Conservation (phyloP, 2,113 vertebrate genomes). For the Sceloporus tristichus region DNA sequence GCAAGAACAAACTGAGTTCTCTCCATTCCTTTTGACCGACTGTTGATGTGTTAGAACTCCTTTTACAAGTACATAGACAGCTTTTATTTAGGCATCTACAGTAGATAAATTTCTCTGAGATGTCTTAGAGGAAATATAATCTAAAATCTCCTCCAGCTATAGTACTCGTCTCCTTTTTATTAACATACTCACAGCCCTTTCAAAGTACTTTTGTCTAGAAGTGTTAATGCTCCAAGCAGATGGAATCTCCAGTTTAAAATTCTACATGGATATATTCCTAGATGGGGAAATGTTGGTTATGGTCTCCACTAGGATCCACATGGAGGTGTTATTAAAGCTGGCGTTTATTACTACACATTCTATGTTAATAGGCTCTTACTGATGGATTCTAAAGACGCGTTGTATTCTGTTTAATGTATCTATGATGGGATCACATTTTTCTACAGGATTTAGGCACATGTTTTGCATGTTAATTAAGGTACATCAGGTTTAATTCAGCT, state of each 20-base stretch:
- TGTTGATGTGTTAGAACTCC: conserved; percentile 3
- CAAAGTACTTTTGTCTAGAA: conserved; percentile 43
- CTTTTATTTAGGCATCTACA: conserved; percentile 47
- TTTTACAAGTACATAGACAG: neutral
- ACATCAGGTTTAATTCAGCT: conserved; percentile 17
- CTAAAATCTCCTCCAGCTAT: conserved; percentile 43
- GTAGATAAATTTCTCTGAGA: conserved; percentile 40
- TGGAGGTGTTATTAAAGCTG: conserved; percentile 34
- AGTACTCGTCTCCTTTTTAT: conserved; percentile 34
- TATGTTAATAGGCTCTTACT: conserved; percentile 56
- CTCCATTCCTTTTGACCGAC: conserved; percentile 18
- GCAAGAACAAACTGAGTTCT: conserved; percentile 9
- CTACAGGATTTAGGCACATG: conserved; percentile 24
- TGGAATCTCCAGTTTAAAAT: conserved; percentile 53
- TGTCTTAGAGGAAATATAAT: conserved; percentile 44
- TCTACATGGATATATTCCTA: conserved; percentile 44
- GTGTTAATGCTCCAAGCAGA: conserved; percentile 54
- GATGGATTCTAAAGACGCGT: conserved; percentile 31
- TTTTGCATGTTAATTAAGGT: neutral
- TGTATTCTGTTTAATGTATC: conserved; percentile 17
- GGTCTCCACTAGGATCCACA: conserved; percentile 28
- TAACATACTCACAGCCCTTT: conserved; percentile 42
- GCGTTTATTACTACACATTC: conserved; percentile 37
- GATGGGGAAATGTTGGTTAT: conserved; percentile 37
- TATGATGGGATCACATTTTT: conserved; percentile 4